A percentile compares a stretch with the other conserved stretches of the same genome.
phyloP scores from a whole-genome alignment of 2,888 invertebrate genomes.

The Oligia latruncula region DNA sequence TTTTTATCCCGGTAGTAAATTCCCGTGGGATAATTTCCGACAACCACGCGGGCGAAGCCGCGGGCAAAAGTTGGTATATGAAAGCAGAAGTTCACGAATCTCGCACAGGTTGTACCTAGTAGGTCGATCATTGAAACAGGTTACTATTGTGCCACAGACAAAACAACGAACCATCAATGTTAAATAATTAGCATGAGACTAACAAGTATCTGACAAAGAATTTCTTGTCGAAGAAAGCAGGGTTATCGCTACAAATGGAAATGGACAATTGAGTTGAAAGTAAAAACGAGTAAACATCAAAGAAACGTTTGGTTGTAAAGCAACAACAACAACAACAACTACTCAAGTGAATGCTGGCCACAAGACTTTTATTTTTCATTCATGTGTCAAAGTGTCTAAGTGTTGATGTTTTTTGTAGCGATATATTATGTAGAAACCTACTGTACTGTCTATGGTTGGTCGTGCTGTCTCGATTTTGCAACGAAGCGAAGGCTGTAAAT shows the following conservation, averaged over 20 bases:
- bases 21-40: not conserved
- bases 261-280: constrained; percentile 36
- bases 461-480: constrained; percentile 27
- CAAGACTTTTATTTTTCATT: constrained; percentile 14
- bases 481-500: constrained; percentile 42
- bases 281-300: constrained; percentile 22
- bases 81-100: constrained; percentile 18
- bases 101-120: not conserved
- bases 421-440: not conserved
- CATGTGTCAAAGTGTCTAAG: constrained; percentile 18
- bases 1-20: not conserved
- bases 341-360: not conserved
- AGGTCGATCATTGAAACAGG: constrained; percentile 41
- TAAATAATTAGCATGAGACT: constrained; percentile 16
- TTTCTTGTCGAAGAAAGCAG: constrained; percentile 29
- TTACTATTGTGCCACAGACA: constrained; percentile 24
- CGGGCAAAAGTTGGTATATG: not conserved
- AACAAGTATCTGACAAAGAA: constrained; percentile 26
- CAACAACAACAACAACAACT: not conserved
- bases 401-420: constrained; percentile 16
- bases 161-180: constrained; percentile 11
- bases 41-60: not conserved
- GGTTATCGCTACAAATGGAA: constrained; percentile 4
- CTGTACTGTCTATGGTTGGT: constrained; percentile 13
- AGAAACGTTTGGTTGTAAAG: constrained; percentile 8